Percentiles rank a stretch among this genome's conserved stretches.
These are phyloP conservation scores for Agrypnia vestita DNA, from an alignment of 1,140 invertebrate genomes.

Conservation along the genomic window DNA sequence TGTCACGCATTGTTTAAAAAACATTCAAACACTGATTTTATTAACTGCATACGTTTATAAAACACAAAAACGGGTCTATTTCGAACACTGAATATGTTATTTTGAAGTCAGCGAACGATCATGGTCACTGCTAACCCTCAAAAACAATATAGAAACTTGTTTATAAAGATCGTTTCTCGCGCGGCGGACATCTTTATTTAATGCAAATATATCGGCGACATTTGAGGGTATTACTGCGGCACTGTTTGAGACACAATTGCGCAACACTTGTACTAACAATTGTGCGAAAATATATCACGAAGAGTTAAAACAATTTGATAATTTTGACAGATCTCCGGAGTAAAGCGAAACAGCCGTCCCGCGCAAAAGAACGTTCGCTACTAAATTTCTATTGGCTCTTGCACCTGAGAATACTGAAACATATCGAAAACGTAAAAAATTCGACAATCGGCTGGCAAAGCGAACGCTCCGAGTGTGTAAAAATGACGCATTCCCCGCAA, in stretches of 20 bases:
- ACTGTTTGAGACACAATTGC: not conserved
- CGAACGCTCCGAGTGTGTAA: not conserved
- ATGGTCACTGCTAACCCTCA: not conserved
- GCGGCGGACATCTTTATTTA: not conserved
- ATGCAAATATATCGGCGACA: not conserved
- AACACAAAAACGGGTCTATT: no score
- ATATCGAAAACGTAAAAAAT: not conserved
- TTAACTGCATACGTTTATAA: not conserved
- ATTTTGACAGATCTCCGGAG: conserved; percentile 16
- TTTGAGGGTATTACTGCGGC: not conserved
- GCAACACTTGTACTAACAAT: conserved; percentile 5
- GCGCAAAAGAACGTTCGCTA: not conserved
- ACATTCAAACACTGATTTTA: not conserved
- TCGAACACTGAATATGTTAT: not conserved
- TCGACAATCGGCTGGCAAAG: not conserved
- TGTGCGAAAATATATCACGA: conserved; percentile 2
- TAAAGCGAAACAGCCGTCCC: not conserved
- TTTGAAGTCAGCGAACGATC: conserved; percentile 21
- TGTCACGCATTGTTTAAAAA: not conserved
- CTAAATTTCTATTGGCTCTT: conserved; percentile 5
- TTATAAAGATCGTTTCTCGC: conserved; percentile 14
- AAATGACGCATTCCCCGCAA: not conserved
- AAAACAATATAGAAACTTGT: conserved; percentile 17
- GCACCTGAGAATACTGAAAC: conserved; percentile 15
- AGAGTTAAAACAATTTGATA: not conserved